These are phyloP conservation scores for Passer domesticus DNA, from an alignment of 2,113 vertebrate genomes.

Conservation along the genomic window DNA sequence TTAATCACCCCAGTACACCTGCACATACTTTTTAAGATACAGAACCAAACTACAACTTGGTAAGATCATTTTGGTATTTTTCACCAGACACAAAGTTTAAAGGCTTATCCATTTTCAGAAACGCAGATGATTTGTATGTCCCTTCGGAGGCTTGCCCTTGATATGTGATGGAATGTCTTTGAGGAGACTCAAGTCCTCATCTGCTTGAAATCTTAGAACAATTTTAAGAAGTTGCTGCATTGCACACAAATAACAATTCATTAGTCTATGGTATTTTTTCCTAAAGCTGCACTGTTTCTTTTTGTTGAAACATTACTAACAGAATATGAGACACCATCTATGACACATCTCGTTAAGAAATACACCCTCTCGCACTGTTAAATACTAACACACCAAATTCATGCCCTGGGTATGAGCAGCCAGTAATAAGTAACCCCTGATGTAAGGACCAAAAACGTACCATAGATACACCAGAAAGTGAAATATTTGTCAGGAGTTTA, in stretches of 20 bases:
- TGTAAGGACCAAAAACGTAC: background rate
- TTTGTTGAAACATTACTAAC: background rate
- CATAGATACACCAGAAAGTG: background rate
- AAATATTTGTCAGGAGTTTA: background rate
- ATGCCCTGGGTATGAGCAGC: background rate
- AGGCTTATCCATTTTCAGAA: background rate
- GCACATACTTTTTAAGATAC: background rate
- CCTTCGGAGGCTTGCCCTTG: background rate
- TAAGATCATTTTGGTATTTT: background rate
- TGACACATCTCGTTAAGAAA: background rate
- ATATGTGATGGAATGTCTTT: fast-evolving
- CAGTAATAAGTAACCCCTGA: background rate
- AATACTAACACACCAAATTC: background rate
- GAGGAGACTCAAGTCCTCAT: background rate
- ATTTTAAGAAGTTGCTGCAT: background rate
- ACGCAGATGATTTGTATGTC: background rate
- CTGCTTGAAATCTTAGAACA: background rate
- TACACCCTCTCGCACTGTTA: background rate
- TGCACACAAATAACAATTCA: background rate
- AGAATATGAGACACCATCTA: background rate
- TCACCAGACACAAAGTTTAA: background rate
- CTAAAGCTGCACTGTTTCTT: background rate
- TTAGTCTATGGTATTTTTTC: background rate
- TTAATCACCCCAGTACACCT: fast-evolving
- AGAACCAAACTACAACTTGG: background rate